Conservation (phyloP, 1,140 invertebrate species). For the Sycophila sp. region DNA sequence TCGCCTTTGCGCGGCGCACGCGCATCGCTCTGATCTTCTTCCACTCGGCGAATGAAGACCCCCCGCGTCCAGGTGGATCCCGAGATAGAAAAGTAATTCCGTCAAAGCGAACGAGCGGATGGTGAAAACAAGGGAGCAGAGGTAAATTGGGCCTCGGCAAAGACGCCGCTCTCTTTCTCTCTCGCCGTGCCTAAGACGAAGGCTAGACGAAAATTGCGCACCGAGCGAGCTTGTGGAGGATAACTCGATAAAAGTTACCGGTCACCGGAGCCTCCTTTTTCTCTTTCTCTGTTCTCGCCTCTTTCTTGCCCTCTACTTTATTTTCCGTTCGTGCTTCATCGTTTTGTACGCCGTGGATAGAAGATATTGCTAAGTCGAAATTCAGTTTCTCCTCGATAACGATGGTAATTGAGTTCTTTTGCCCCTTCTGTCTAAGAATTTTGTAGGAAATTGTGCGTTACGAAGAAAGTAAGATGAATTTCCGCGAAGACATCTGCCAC, state of each 20-base stretch:
- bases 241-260: constrained; percentile 46
- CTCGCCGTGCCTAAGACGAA: too few species aligned
- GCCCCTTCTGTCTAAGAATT: constrained; percentile 38
- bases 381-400: constrained; percentile 49
- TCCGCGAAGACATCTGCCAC: background rate
- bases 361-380: constrained; percentile 26
- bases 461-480: background rate
- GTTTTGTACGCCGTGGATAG: background rate
- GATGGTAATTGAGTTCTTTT: constrained; percentile 49
- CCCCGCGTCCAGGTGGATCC: background rate
- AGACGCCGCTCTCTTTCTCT: background rate
- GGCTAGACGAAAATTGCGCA: background rate
- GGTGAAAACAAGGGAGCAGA: background rate
- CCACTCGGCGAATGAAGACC: background rate
- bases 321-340: constrained; percentile 29
- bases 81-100: constrained; percentile 12
- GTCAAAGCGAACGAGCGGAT: background rate
- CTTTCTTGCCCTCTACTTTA: constrained; percentile 5
- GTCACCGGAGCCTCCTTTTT: constrained; percentile 35
- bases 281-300: background rate
- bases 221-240: constrained; percentile 37
- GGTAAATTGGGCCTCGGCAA: background rate
- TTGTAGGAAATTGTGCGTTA: constrained; percentile 33
- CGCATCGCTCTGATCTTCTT: background rate
- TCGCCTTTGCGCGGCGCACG: background rate